Base-by-base conservation (phyloP, 2,888 invertebrate genomes). In the Polydesmus complanatus region DNA sequence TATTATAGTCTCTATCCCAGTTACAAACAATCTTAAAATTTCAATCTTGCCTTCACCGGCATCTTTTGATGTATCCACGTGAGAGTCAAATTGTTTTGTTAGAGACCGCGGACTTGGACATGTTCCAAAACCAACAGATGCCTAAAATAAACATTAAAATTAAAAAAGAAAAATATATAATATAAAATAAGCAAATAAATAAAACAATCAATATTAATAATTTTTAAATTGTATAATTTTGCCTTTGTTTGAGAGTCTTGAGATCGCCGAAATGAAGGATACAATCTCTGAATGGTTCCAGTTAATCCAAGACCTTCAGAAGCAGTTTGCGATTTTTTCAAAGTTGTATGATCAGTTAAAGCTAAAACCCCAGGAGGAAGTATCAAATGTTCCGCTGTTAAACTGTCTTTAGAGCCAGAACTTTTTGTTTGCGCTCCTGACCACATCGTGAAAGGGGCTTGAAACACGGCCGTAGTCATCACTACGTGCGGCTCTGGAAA, bases 31-130 rank as follows among this genome's bases (percentile, higher is more conserved):
- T n/a, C n/a, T n/a, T n/a, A n/a, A n/a, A n/a, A n/a, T n/a, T n/a
- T n/a, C n/a, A n/a, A n/a, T n/a, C n/a, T n/a, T n/a, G 47, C 21
- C 2, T 50, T 26, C 56, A 60, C 60, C 21, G 61, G 61, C 51
- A 51, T 51, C 51, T 54, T 62, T 26, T 62, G 62, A 48, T 63
- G 54, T 27, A 18, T 60, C 60, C 18, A 48, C 21, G 19, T 55
- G 60, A 23, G 60, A 56, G 25, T 60, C 60, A 27, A 56, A 60
- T 19, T 55, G 47, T 27, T 60, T 60, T 18, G 60, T 60, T 37
- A 60, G 22, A 25, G 51, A 26, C 23, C 60, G 21, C 14, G 60
- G 56, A 48, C 60, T 60, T 25, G 60, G 55, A 60, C 60, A 56
- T 21, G 60, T 49, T 22, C 60, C 21, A 5, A 52, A 52, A 14